phyloP scores from a whole-genome alignment of 2,113 vertebrate genomes.

The Gavialis gangeticus region DNA sequence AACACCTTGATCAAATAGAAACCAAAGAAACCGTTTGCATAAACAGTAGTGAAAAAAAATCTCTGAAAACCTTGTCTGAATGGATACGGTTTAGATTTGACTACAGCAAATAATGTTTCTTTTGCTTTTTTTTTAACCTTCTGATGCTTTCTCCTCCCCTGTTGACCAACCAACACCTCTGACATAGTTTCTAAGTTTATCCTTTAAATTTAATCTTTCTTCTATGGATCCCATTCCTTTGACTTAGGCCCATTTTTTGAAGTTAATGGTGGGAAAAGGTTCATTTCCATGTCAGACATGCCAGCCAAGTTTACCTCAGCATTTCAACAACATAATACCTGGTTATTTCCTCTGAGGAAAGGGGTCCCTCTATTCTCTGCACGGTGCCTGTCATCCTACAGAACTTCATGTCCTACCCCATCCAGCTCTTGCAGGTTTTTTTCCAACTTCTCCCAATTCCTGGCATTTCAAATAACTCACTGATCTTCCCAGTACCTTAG shows the following conservation, averaged over 20 bases:
- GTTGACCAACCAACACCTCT: not conserved
- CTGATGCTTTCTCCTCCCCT: not conserved
- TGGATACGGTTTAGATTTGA: not conserved
- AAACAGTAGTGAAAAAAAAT: not conserved
- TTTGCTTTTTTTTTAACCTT: not conserved
- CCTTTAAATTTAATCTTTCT: not conserved
- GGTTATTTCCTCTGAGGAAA: no score
- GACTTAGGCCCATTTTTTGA: not conserved
- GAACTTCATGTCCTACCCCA: not conserved
- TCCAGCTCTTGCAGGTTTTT: not conserved
- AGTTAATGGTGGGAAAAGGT: not conserved
- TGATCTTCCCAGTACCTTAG: not conserved
- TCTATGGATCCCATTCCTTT: not conserved
- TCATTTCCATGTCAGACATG: not conserved
- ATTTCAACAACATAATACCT: not conserved
- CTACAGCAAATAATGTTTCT: not conserved
- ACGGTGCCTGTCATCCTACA: not conserved
- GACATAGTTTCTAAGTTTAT: not conserved
- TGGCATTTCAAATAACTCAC: not conserved
- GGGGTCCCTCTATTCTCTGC: not conserved
- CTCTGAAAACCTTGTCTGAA: not conserved
- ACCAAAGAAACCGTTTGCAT: not conserved
- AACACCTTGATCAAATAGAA: not conserved
- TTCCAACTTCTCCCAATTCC: not conserved
- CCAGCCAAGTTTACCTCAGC: not conserved